These are phyloP conservation scores for Lamprotornis superbus DNA, from an alignment of 2,113 vertebrate species.

Conservation along the genomic window DNA sequence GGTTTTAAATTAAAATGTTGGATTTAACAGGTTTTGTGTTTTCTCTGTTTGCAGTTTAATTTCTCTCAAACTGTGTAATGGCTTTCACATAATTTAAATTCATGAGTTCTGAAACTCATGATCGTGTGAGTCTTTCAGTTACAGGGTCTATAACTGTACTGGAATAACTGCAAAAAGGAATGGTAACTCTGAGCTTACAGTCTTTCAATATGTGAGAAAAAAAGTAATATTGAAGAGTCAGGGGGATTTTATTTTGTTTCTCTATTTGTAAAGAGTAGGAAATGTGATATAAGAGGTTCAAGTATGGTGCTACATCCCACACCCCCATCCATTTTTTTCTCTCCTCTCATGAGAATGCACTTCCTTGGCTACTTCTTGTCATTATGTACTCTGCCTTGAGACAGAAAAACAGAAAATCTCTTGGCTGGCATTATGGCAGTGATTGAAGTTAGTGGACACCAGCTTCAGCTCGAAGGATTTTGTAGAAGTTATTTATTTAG, in stretches of 20 bases:
- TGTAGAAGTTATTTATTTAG: neutral
- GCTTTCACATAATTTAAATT: neutral
- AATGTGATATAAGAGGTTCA: neutral
- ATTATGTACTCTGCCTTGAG: neutral
- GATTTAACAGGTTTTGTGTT: neutral
- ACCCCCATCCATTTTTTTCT: accelerated
- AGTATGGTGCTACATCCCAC: neutral
- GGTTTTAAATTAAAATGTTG: neutral
- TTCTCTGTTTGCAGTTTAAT: neutral
- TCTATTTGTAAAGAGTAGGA: neutral
- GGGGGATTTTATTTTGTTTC: accelerated
- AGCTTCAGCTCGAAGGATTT: neutral
- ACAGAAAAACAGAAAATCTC: neutral
- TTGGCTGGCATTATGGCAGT: neutral
- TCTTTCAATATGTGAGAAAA: neutral
- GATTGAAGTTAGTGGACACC: neutral
- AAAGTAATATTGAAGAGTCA: neutral
- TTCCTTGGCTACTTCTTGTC: neutral
- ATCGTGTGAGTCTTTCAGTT: neutral
- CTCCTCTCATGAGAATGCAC: neutral
- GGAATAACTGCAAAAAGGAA: neutral
- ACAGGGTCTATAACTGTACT: neutral
- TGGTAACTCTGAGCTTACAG: neutral
- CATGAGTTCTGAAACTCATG: neutral
- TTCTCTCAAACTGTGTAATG: neutral